Conservation (phyloP, 2,888 invertebrate species). For the Scaptodrosophila latifasciaeformis region DNA sequence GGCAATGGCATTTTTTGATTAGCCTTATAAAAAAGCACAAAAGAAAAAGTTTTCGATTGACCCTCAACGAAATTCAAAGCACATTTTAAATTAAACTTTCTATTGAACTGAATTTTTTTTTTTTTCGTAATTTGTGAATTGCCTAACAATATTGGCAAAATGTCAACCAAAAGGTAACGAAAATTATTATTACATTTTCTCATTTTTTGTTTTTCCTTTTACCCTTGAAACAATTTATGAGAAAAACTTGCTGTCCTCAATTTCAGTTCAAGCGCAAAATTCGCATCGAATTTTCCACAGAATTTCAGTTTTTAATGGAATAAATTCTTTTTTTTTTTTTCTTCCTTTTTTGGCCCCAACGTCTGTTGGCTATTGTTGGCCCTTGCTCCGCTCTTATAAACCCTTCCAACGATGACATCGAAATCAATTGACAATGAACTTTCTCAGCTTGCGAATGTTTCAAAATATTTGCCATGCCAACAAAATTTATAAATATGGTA, state of each 20-base stretch:
- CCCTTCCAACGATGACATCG: too few relatives aligned
- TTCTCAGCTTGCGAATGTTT: constrained; percentile 35
- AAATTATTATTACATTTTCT: constrained; percentile 7
- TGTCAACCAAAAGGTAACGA: too few relatives aligned
- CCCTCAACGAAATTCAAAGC: too few relatives aligned
- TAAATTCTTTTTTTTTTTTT: constrained; percentile 2
- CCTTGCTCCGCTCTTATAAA: too few relatives aligned
- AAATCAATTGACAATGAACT: constrained; percentile 59
- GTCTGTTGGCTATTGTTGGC: constrained; percentile 16
- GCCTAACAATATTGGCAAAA: not conserved
- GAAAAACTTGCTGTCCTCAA: constrained; percentile 6
- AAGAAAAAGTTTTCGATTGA: too few relatives aligned
- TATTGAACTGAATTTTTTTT: too few relatives aligned
- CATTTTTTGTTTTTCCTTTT: constrained; percentile 3
- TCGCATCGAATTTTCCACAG: constrained; percentile 20
- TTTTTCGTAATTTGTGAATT: too few relatives aligned
- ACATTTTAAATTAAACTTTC: too few relatives aligned
- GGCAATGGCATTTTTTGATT: too few relatives aligned
- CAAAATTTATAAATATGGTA: constrained; percentile 14
- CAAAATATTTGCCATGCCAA: constrained; percentile 36
- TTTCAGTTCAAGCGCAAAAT: constrained; percentile 17
- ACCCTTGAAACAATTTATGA: too few relatives aligned
- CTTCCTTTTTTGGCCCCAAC: constrained; percentile 1
- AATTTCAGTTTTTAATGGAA: constrained; percentile 13
- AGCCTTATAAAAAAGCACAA: too few relatives aligned